These are phyloP conservation scores for Pseudochirops corinnae DNA, from an alignment of 2,797 vertebrate genomes.

Conservation along the genomic window DNA sequence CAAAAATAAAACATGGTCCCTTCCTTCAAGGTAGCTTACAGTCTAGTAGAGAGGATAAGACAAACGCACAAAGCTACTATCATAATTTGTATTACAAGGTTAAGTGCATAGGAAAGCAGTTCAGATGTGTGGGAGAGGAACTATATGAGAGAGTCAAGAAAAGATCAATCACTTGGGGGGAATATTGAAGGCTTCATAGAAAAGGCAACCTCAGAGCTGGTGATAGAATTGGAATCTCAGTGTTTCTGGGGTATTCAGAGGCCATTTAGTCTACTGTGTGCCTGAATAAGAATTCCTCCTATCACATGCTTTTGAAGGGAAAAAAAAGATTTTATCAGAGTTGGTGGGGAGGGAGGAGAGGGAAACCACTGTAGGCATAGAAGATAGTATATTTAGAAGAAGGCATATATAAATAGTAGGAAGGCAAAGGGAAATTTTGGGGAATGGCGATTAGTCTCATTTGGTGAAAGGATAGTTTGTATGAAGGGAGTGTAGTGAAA, in stretches of 20 bases:
- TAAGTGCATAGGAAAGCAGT: background rate
- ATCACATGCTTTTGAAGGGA: background rate
- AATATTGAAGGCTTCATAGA: background rate
- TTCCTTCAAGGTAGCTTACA: background rate
- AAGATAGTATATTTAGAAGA: background rate
- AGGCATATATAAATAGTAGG: background rate
- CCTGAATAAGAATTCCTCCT: background rate
- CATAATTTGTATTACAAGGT: background rate
- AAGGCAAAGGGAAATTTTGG: background rate
- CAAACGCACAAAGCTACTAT: background rate
- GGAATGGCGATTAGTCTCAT: background rate
- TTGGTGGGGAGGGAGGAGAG: background rate
- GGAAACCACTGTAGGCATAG: background rate
- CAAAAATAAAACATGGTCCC: background rate
- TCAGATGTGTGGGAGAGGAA: background rate
- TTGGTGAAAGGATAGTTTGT: background rate
- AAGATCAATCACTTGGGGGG: background rate
- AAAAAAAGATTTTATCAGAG: background rate
- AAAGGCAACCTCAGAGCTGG: background rate
- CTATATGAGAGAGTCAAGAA: background rate
- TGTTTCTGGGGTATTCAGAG: background rate
- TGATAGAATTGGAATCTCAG: background rate
- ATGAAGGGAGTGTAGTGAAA: background rate
- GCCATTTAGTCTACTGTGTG: background rate
- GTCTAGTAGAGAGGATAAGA: background rate